Evolutionary conservation across 2,888 invertebrate genomes (phyloP).

Genomic region (Tricholauxania praeusta): DNA sequence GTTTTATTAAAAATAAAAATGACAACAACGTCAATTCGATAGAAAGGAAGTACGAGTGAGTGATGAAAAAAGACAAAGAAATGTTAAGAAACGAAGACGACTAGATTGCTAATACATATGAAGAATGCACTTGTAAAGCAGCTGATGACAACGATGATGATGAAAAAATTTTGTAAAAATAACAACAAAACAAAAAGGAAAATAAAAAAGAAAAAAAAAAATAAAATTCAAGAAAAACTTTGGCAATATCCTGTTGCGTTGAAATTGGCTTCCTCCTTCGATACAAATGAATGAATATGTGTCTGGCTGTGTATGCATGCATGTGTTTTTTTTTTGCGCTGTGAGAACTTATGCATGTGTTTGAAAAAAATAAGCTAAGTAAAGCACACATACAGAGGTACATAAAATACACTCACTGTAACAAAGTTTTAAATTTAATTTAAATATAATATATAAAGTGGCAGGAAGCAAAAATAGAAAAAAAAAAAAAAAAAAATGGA

Average conservation of each 20-base stretch:
- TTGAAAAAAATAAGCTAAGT: not conserved
- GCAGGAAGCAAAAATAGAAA: not conserved
- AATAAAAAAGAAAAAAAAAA: not conserved
- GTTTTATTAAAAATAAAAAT: not conserved
- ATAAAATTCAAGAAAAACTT: not conserved
- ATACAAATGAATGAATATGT: not conserved
- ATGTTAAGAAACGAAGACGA: not conserved
- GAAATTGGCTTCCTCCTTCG: slow-evolving; percentile 2
- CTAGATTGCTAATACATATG: not conserved
- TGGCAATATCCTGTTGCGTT: slow-evolving; percentile 3
- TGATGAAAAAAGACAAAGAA: too few species aligned
- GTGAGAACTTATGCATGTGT: not conserved
- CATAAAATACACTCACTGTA: not conserved
- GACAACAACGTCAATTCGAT: not conserved
- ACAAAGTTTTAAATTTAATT: slow-evolving; percentile 10
- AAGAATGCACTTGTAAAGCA: too few species aligned
- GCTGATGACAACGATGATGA: not conserved
- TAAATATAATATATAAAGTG: slow-evolving; percentile 6
- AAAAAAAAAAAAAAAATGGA: not conserved
- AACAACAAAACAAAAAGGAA: not conserved
- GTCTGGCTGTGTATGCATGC: not conserved
- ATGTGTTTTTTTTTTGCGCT: not conserved
- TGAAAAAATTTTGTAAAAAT: slow-evolving; percentile 2
- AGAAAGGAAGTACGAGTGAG: not conserved
- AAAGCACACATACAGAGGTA: not conserved